Evolutionary conservation across 2,113 vertebrate species (phyloP), one percentile per base, ranked within the genome.

Genomic region (Percopsis transmontana): DNA sequence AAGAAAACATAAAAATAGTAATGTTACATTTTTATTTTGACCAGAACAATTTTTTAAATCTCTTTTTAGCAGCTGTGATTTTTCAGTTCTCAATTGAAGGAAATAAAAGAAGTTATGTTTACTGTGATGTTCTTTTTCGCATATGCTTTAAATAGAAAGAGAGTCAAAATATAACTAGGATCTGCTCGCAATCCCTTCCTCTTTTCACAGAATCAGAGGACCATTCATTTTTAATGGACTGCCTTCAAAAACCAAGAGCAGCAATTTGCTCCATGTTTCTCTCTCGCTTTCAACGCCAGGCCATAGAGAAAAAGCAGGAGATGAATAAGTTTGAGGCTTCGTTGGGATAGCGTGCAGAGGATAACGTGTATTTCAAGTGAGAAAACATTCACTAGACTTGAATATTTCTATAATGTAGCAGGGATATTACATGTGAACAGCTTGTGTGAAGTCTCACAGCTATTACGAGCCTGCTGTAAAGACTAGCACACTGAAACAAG

Each of bases 191-290:
- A 59, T 66, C 65, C 68, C 45, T 39, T 56, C 24, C 60, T 71
- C 52, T 12, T 70, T 80, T 69, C 62, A 65, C 53, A 12, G 10
- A 76, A 74, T 73, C 71, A 76, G 62, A 76, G 56, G 57, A 48
- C 54, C 72, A 78, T 90, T 87, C 64, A 85, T 85, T 80, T 89
- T 89, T 83, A 79, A 87, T 86, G 79, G 66, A 77, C 72, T 58
- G 54, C 64, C 72, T 85, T 76, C 66, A 82, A 69, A 80, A 74
- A 33, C 27, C 3, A 33, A 51, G 63, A 75, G 47, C 13, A 2
- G 45, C 71, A 50, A 61, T 77, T 71, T 63, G 72, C 12, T 60
- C 20, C 41, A 24, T 45, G 12, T 54, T 21, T 70, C 38, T 64
- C 18, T 54, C 39, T 20, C 23, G 6, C 71, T 69, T 88, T 80